These are phyloP conservation scores for Chloroceryle aenea DNA, from an alignment of 2,113 vertebrate genomes.

Conservation along the genomic window DNA sequence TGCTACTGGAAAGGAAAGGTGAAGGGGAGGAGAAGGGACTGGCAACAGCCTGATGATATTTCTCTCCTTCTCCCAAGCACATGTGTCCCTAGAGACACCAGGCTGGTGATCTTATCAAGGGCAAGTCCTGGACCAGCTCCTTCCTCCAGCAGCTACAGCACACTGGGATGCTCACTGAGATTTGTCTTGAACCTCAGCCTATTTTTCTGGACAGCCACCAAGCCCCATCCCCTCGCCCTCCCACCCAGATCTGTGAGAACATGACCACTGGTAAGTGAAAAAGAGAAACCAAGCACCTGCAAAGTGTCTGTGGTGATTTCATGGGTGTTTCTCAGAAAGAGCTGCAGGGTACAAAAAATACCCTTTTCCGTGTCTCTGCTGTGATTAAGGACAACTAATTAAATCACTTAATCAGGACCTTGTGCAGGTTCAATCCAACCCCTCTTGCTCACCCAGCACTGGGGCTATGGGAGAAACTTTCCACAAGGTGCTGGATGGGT, in stretches of 20 bases:
- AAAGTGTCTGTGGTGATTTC: not conserved
- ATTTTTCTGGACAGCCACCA: not conserved
- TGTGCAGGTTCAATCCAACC: not conserved
- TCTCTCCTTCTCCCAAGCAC: not conserved
- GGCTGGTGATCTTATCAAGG: not conserved
- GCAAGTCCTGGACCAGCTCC: not conserved
- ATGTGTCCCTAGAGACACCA: fast-evolving
- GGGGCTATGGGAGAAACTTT: not conserved
- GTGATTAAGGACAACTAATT: not conserved
- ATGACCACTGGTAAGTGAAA: fast-evolving
- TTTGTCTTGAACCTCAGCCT: not conserved
- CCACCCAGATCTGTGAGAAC: fast-evolving
- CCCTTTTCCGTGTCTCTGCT: not conserved
- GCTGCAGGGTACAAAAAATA: not conserved
- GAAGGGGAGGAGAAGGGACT: not conserved
- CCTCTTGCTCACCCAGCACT: not conserved
- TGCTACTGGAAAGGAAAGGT: fast-evolving
- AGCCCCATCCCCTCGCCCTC: fast-evolving
- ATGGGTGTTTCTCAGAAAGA: fast-evolving
- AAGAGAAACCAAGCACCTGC: not conserved
- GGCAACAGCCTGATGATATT: fast-evolving
- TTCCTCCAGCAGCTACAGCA: not conserved
- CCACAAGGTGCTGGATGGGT: fast-evolving
- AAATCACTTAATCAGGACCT: not conserved
- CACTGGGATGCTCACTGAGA: fast-evolving